These are phyloP conservation scores for Onychomys torridus DNA, from an alignment of 2,797 vertebrate genomes.

Conservation along the genomic window DNA sequence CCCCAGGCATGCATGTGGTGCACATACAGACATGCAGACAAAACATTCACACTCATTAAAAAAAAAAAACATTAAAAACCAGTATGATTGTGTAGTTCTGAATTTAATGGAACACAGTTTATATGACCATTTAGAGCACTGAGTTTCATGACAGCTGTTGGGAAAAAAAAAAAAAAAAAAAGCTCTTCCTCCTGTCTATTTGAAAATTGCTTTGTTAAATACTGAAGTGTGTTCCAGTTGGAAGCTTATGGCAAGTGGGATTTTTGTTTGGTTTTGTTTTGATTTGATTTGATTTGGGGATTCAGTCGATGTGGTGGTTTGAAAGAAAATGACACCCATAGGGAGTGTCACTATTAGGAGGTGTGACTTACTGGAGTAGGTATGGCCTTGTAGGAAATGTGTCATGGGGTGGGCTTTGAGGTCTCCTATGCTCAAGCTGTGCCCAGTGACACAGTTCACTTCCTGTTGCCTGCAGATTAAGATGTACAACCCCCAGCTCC, in stretches of 20 bases:
- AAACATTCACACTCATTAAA: neutral
- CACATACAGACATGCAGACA: neutral
- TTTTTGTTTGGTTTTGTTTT: neutral
- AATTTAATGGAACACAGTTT: neutral
- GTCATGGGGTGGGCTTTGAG: neutral
- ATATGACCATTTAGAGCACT: neutral
- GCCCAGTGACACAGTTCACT: neutral
- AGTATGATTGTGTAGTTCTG: neutral
- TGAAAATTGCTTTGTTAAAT: slow-evolving; percentile 21
- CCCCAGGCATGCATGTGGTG: neutral
- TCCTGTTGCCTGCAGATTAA: neutral
- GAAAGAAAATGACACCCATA: neutral
- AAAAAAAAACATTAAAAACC: neutral
- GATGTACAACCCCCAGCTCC: neutral
- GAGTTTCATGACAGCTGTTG: slow-evolving; percentile 4
- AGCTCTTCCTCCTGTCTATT: neutral
- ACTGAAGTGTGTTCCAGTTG: neutral
- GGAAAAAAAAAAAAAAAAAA: neutral
- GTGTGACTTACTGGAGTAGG: neutral
- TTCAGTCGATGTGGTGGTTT: neutral
- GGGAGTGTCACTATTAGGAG: neutral
- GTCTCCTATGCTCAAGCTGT: neutral
- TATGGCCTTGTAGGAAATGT: neutral
- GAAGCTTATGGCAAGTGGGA: neutral
- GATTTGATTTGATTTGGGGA: neutral